Conservation (phyloP, 2,797 vertebrate genomes). For the Danio kyathit region DNA sequence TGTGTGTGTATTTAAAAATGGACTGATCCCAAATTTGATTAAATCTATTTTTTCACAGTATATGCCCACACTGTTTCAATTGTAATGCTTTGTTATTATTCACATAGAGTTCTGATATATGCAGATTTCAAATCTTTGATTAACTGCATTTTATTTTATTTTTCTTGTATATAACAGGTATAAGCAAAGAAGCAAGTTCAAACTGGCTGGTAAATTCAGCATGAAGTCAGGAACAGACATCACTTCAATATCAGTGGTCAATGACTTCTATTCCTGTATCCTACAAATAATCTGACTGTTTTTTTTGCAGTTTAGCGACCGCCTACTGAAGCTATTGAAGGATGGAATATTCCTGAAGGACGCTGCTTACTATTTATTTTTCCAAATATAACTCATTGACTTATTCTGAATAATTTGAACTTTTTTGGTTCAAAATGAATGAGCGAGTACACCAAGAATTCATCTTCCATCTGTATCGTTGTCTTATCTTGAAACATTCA, state of each 20-base stretch:
- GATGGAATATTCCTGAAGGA: background rate
- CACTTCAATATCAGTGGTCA: conserved; percentile 86
- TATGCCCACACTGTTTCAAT: background rate
- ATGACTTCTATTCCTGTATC: conserved; percentile 93
- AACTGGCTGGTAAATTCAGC: conserved; percentile 71
- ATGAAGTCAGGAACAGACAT: conserved; percentile 77
- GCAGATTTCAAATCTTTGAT: background rate
- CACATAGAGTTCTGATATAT: background rate
- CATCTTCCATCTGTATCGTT: no score
- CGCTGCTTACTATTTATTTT: background rate
- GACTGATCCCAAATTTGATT: no score
- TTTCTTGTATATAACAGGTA: conserved; percentile 74
- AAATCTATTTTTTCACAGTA: background rate
- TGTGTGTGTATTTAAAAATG: no score
- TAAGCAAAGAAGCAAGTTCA: conserved; percentile 77
- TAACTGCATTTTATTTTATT: background rate
- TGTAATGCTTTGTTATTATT: conserved; percentile 9
- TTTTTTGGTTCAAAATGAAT: no score
- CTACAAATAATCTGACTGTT: conserved; percentile 64
- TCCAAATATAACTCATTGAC: no score
- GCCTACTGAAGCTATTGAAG: background rate
- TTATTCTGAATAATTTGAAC: background rate
- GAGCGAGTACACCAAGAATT: no score
- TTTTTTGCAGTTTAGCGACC: background rate
- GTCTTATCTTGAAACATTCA: no score